These are phyloP conservation scores for Paralichthys olivaceus DNA, from an alignment of 2,113 vertebrate species.

Conservation along the genomic window DNA sequence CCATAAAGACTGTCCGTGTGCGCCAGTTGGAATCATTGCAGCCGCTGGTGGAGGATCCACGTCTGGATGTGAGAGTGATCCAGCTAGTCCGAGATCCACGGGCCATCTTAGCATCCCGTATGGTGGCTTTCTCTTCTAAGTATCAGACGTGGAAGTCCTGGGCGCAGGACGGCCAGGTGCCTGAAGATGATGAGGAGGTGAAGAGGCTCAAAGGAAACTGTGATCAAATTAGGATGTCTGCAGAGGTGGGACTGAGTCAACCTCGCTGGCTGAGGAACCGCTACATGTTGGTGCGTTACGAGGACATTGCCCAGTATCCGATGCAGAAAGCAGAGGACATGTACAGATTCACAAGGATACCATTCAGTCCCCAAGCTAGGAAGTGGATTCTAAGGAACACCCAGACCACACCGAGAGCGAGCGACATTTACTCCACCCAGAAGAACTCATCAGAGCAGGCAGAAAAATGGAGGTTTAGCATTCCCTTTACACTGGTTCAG, in stretches of 20 bases:
- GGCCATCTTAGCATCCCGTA: conserved; percentile 93
- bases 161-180: conserved; percentile 86
- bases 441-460: conserved; percentile 96
- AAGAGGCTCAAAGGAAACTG: conserved; percentile 91
- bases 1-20: conserved; percentile 92
- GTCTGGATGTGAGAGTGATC: conserved; percentile 90
- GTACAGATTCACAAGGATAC: conserved; percentile 91
- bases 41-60: conserved; percentile 89
- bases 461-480: conserved; percentile 94
- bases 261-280: conserved; percentile 89
- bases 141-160: conserved; percentile 94
- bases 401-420: conserved; percentile 82
- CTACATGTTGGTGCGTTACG: conserved; percentile 96
- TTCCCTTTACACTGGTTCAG: conserved; percentile 93
- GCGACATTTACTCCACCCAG: conserved; percentile 91
- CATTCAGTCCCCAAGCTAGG: conserved; percentile 88
- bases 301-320: conserved; percentile 92
- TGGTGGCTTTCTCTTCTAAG: conserved; percentile 92
- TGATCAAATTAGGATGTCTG: conserved; percentile 89
- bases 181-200: conserved; percentile 88
- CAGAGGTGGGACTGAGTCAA: conserved; percentile 88
- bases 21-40: conserved; percentile 90
- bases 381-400: conserved; percentile 95
- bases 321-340: conserved; percentile 93
- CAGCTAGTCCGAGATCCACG: conserved; percentile 95